Base-by-base conservation (phyloP, 2,113 vertebrate species). In the Hypomesus transpacificus region DNA sequence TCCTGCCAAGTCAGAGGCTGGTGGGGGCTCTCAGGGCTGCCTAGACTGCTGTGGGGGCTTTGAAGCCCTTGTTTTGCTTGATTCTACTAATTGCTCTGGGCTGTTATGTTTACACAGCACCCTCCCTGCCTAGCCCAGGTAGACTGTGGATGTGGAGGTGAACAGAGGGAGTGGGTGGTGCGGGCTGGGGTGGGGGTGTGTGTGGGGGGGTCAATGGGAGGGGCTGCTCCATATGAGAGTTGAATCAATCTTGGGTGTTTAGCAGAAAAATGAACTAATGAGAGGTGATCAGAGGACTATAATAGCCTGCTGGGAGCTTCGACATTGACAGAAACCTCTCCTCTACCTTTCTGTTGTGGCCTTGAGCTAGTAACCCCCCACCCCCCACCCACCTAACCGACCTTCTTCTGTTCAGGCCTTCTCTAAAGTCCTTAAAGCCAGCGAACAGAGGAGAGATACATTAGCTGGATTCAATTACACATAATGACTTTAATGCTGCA, bases 401-500 rank as follows among this genome's bases (percentile, higher is more conserved):
- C 8, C 52, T 54, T 65, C 70, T 71, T 63, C 69, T 56, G 70
- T 75, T 59, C 58, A 39, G 39, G 56, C 6, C 14, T 62, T 71
- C 61, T n/a, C 60, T 68, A 11, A 87, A 90, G 91, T 84, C 71
- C 54, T 80, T 87, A 92, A 86, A 86, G 84, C 83, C 89, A 91
- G 85, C 86, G 85, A 84, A 91, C 91, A 93, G 90, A 91, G 92
- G 89, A 93, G 91, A 90, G 91, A 91, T 90, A 92, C 91, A 95
- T 96, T 94, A 94, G 88, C 92, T 86, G 79, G 90, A 93, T 93
- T 95, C 92, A 96, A 97, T 97, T 95, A 94, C 64, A 14, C 79
- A 87, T 93, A 96, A 96, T 93, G 89, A 92, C 92, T 95, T 93
- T 92, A 94, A 96, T 95, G 91, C 88, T 79, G 90, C 87, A 92